These are phyloP conservation scores for Charanyca ferruginea DNA, from an alignment of 2,888 invertebrate genomes.

Conservation along the genomic window DNA sequence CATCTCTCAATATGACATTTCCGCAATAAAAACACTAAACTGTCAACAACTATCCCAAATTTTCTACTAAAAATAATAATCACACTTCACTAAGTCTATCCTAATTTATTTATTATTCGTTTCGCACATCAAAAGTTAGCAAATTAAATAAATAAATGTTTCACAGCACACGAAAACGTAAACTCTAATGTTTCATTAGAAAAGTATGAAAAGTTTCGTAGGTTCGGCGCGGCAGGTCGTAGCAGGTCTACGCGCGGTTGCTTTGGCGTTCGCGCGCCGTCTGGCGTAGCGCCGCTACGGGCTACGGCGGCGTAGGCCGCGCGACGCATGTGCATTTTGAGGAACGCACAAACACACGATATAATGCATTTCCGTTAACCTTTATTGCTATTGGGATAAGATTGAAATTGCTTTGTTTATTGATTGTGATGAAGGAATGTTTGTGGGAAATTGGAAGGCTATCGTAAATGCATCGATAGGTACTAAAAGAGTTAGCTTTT, in stretches of 20 bases:
- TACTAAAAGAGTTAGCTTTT: slow-evolving; percentile 78
- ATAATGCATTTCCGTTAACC: slow-evolving; percentile 58
- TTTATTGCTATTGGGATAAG: slow-evolving; percentile 63
- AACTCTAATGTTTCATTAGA: slow-evolving; percentile 74
- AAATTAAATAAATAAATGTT: slow-evolving; percentile 61
- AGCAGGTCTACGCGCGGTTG: slow-evolving; percentile 80
- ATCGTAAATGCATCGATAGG: slow-evolving; percentile 75
- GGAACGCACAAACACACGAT: slow-evolving; percentile 50
- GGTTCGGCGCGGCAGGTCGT: slow-evolving; percentile 72
- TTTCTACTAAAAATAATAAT: slow-evolving; percentile 44
- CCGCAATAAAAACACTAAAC: slow-evolving; percentile 62
- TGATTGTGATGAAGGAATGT: slow-evolving; percentile 13
- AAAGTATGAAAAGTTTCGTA: slow-evolving; percentile 88
- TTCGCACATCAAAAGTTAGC: slow-evolving; percentile 71
- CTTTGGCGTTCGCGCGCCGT: slow-evolving; percentile 85
- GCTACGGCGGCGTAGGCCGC: slow-evolving; percentile 75
- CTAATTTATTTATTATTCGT: slow-evolving; percentile 48
- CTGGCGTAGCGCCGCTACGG: slow-evolving; percentile 77
- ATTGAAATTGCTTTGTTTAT: slow-evolving; percentile 51
- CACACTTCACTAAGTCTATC: slow-evolving; percentile 60
- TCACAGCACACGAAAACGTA: slow-evolving; percentile 67
- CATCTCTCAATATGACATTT: slow-evolving; percentile 74
- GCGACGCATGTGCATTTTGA: slow-evolving; percentile 88
- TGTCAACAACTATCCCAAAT: slow-evolving; percentile 54
- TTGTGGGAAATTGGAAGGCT: slow-evolving; percentile 74